A percentile compares a stretch with the other conserved stretches of the same genome.
These are phyloP conservation scores for Drosophila emarginata DNA, from an alignment of 2,888 invertebrate species.

Conservation along the genomic window DNA sequence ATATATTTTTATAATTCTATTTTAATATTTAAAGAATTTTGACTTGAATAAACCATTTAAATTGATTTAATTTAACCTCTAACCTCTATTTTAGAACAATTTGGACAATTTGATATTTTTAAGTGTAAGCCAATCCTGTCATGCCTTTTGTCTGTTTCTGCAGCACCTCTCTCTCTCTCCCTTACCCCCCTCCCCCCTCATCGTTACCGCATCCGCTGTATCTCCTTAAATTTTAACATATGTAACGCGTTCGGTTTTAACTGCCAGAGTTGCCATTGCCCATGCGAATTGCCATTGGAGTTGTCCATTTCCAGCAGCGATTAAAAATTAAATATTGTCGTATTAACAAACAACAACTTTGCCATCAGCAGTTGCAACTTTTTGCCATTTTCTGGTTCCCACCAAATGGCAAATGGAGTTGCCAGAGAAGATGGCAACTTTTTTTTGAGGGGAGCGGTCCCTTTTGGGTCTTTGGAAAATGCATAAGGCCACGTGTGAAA, in stretches of 20 bases:
- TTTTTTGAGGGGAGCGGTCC: conserved; percentile 33
- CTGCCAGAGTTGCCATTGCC: neutral
- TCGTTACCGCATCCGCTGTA: conserved; percentile 30
- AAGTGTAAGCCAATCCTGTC: neutral
- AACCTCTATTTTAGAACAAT: too few species aligned
- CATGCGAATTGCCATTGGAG: neutral
- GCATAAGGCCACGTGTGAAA: conserved; percentile 70
- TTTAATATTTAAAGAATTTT: too few species aligned
- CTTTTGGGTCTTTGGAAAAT: conserved; percentile 67
- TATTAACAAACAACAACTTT: conserved; percentile 65
- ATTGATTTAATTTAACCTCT: too few species aligned
- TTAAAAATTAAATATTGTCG: conserved; percentile 77
- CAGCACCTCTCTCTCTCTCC: too few species aligned
- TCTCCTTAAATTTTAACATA: conserved; percentile 67
- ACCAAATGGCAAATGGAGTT: conserved; percentile 10
- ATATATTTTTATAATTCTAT: too few species aligned
- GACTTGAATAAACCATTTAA: too few species aligned
- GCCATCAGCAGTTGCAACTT: neutral
- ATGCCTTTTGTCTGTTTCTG: conserved; percentile 14
- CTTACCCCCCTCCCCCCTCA: too few species aligned
- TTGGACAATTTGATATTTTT: neutral
- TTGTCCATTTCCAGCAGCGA: conserved; percentile 51
- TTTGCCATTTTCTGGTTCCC: neutral
- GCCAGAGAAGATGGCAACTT: conserved; percentile 20
- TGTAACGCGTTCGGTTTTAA: conserved; percentile 56